Evolutionary conservation across 2,888 invertebrate genomes (phyloP), one percentile per base, ranked within the genome.

Genomic region (Hanleya hanleyi): DNA sequence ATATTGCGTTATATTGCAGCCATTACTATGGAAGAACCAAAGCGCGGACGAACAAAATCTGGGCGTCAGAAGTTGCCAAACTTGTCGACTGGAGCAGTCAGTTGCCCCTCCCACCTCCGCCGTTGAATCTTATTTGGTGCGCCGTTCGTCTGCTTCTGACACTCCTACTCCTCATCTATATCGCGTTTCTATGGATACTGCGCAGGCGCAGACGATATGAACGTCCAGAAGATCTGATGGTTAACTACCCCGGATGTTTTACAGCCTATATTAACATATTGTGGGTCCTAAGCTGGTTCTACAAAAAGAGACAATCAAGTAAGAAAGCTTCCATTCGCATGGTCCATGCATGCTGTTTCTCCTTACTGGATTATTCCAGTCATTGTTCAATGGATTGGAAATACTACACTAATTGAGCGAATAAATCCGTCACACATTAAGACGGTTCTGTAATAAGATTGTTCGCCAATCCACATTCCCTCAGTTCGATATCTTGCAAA

Each of bases 91-190:
- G 35, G 64, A 15, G 36, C 18, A 18, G 36, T 22, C 36, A 37
- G 22, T 26, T 64, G 2, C 37, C 64, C 2, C n/a, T 64, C 15
- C 64, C 64, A 37, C 64, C 64, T 18, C 64, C 64, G 29, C 64
- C 64, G 36, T 1, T 64, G 2, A 64, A 64, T 26, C 29, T 64
- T 35, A 35, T 64, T 29, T 64, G 64, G 37, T 64, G 18, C 35
- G 36, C 29, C 1, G 9, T 64, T 4, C 64, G 64, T 5, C 26
- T 64, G 18, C 37, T 64, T 15, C 35, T 64, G 18, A 26, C 26
- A 18, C 18, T 64, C 36, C 15, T 64, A 35, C 37, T 36, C 15
- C 15, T 64, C 15, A 26, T 64, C 2, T 35, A 22, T n/a, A 22
- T 37, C 9, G 35, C 15, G 29, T n/a, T 64, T 15, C 18, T 35